A percentile compares a stretch with the other conserved stretches of the same genome.
phyloP scores from a whole-genome alignment of 2,113 vertebrate genomes.

The Gobio gobio region DNA sequence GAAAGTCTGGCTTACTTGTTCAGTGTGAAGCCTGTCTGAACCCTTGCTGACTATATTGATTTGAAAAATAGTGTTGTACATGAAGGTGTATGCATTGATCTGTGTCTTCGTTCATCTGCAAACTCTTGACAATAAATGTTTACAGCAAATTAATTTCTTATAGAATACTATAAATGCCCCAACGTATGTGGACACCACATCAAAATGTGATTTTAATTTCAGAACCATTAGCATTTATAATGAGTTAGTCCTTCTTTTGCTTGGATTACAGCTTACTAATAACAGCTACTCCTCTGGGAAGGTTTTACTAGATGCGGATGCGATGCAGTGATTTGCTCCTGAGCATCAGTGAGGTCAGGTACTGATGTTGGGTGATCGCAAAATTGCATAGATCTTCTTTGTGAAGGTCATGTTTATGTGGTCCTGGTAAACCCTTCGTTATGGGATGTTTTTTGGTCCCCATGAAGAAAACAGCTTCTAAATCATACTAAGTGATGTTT shows the following conservation, averaged over 20 bases:
- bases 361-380: background rate
- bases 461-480: too few relatives aligned
- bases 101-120: slow-evolving; percentile 38
- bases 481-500: too few relatives aligned
- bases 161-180: background rate
- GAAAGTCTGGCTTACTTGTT: background rate
- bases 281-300: background rate
- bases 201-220: background rate
- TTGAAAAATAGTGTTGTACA: slow-evolving; percentile 63
- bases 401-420: background rate
- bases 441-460: too few relatives aligned
- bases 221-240: background rate
- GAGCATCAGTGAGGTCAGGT: background rate
- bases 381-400: background rate
- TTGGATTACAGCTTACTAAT: background rate
- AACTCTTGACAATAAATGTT: background rate
- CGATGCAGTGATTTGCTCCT: background rate
- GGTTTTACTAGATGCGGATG: background rate
- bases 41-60: slow-evolving; percentile 72
- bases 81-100: background rate
- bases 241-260: background rate
- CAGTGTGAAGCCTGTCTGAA: background rate
- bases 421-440: too few relatives aligned
- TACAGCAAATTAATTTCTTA: background rate
- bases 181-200: background rate